Base-by-base conservation (phyloP, 2,113 vertebrate genomes). In the Gnathonemus echidnorhynchus region DNA sequence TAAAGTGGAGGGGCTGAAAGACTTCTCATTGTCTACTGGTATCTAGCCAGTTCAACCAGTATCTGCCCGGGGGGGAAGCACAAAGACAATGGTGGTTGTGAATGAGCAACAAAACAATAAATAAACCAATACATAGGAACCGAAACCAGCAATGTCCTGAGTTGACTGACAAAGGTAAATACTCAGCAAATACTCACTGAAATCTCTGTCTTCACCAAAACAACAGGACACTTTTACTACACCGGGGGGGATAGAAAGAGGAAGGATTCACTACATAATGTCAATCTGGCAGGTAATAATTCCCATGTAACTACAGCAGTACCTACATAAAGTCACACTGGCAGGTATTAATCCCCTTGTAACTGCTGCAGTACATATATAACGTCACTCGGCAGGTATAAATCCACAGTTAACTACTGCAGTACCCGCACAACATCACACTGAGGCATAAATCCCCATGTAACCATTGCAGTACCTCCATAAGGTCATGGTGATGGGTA, bases 121-220 rank as follows among this genome's bases (percentile, higher is more conserved):
- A 52, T 11, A 50, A 39, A 88, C 31, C 17, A n/a, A 62, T 35
- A 35, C 86, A 86, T 24, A 8, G 24, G 46, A 13, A 50, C 46
- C 10, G 48, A 86, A 50, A 49, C 10, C 84, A 53, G 50, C 10
- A 13, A 53, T 52, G 86, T 52, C 83, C 45, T 48, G 49, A 50
- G 48, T 31, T 87, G 15, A 53, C 45, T 11, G 49, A 35, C n/a
- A 50, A 53, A 53, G 27, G 50, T 52, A 27, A 35, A 31, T 15
- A 86, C 90, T 93, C 95, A 94, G 95, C 94, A 93, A 94, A 95
- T 96, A 96, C 95, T 96, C 95, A 96, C 95, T 96, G 93, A 96
- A 96, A 93, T 96, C 96, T 92, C 94, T 93, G 93, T 96, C 96
- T 93, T 96, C 96, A 94, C 96, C 96, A 94, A 96, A 96, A 95